phyloP scores from a whole-genome alignment of 2,888 invertebrate species.

The Ectemnius continuus region DNA sequence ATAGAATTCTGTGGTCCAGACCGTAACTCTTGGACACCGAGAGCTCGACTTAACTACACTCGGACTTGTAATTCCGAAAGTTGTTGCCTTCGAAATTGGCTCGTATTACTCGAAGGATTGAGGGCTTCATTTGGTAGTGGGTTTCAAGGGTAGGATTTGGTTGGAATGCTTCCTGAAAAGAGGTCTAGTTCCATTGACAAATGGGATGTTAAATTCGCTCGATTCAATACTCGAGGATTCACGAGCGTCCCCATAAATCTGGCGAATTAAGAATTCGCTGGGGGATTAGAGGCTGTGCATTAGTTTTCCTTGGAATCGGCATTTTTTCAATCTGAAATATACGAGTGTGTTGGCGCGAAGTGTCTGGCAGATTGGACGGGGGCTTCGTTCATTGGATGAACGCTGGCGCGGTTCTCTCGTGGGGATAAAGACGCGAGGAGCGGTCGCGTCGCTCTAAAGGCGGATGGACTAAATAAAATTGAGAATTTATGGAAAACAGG shows the following conservation, averaged over 20 bases:
- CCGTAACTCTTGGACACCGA: neutral
- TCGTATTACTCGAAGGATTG: neutral
- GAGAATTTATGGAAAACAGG: conserved; percentile 75
- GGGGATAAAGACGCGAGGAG: conserved; percentile 49
- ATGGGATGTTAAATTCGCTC: too few relatives aligned
- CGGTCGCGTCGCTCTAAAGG: conserved; percentile 10
- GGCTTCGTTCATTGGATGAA: neutral
- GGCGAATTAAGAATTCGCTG: too few relatives aligned
- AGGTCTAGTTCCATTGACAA: too few relatives aligned
- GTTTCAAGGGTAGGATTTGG: too few relatives aligned
- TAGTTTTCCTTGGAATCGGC: too few relatives aligned
- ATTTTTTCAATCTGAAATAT: neutral
- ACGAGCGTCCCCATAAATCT: too few relatives aligned
- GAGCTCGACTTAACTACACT: neutral
- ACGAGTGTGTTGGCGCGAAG: neutral
- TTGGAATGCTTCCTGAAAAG: too few relatives aligned
- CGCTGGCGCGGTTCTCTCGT: neutral
- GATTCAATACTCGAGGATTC: too few relatives aligned
- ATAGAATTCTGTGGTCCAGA: neutral
- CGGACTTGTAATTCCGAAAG: conserved; percentile 1
- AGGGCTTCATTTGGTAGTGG: neutral
- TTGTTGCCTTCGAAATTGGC: neutral
- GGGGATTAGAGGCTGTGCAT: too few relatives aligned
- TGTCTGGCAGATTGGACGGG: neutral
- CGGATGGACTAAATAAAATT: conserved; percentile 72